Evolutionary conservation across 2,888 invertebrate genomes (phyloP).

Genomic region (Noctua fimbriata): DNA sequence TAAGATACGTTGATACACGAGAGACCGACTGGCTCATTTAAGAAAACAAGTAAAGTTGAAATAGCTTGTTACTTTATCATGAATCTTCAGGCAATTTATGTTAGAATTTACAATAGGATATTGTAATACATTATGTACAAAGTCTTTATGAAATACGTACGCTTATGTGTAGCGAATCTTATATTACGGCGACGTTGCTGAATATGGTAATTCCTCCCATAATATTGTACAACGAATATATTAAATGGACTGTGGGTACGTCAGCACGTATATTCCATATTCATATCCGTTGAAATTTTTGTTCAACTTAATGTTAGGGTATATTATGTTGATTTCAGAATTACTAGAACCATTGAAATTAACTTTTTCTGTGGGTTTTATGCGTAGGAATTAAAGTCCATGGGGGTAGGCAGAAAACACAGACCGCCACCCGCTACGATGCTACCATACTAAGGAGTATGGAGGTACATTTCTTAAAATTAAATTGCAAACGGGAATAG

Average conservation of each 20-base stretch:
- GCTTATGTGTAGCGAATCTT: constrained; percentile 18
- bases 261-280: background rate
- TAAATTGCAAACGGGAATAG: background rate
- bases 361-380: background rate
- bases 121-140: constrained; percentile 25
- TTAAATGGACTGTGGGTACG: constrained; percentile 3
- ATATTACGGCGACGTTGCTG: background rate
- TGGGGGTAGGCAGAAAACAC: background rate
- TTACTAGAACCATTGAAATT: background rate
- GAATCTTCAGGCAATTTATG: constrained; percentile 13
- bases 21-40: background rate
- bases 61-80: constrained; percentile 2
- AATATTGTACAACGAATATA: constrained; percentile 26
- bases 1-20: background rate
- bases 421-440: background rate
- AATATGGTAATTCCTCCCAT: constrained; percentile 20
- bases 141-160: constrained; percentile 14
- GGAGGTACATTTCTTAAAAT: background rate
- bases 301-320: background rate
- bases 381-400: background rate
- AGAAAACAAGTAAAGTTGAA: background rate
- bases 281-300: background rate
- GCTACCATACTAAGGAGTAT: background rate
- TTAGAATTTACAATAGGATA: constrained; percentile 6
- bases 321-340: background rate